phyloP scores from a whole-genome alignment of 2,113 vertebrate species.

The Ctenodactylus gundi region DNA sequence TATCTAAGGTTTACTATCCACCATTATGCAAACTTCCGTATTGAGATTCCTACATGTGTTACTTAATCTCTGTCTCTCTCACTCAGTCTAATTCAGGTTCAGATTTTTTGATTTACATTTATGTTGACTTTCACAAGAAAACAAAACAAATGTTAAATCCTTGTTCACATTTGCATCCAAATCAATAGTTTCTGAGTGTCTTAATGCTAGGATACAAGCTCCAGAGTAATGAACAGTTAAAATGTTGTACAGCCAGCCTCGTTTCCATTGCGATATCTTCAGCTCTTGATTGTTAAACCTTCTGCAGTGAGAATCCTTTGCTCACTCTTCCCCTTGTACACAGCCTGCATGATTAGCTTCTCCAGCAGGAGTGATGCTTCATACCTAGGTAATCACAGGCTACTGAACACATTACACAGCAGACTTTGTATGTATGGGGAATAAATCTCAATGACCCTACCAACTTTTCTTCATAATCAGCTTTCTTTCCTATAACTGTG shows the following conservation, averaged over 20 bases:
- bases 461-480: slow-evolving; percentile 63
- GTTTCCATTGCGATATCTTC: slow-evolving; percentile 65
- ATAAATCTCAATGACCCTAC: slow-evolving; percentile 76
- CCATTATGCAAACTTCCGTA: not conserved
- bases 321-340: slow-evolving; percentile 68
- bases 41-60: not conserved
- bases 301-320: slow-evolving; percentile 69
- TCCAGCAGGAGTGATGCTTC: slow-evolving; percentile 50
- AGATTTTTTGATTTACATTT: not conserved
- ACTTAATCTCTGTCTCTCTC: not conserved
- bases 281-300: slow-evolving; percentile 64
- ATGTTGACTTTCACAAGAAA: slow-evolving; percentile 66
- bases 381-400: slow-evolving; percentile 66
- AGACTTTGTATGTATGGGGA: slow-evolving; percentile 49
- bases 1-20: not conserved
- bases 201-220: slow-evolving; percentile 48
- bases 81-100: not conserved
- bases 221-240: slow-evolving; percentile 62
- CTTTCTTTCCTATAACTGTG: slow-evolving; percentile 60
- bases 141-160: slow-evolving; percentile 62
- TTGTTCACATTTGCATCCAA: slow-evolving; percentile 51
- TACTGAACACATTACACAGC: slow-evolving; percentile 17
- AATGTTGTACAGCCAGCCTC: slow-evolving; percentile 58
- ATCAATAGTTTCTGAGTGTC: slow-evolving; percentile 61
- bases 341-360: slow-evolving; percentile 59